Conservation (phyloP, 2,888 invertebrate genomes). For the Aquatica leii region DNA sequence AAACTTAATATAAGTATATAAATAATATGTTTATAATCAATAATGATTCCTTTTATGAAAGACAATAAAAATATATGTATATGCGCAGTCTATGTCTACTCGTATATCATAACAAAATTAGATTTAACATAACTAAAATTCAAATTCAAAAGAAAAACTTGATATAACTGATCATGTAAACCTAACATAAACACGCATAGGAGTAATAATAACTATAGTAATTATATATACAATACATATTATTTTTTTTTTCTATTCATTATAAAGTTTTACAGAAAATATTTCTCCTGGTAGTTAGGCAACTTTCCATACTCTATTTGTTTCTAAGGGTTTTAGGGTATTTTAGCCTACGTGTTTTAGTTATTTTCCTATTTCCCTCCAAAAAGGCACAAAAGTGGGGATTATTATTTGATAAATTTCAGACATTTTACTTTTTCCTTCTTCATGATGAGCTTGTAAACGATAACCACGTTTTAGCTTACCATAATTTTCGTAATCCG, state of each 20-base stretch:
- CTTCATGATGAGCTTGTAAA: too few relatives aligned
- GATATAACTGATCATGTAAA: not conserved
- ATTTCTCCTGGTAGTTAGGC: too few relatives aligned
- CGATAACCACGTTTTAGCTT: not conserved
- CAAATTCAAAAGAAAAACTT: not conserved
- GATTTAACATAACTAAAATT: not conserved
- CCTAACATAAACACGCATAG: not conserved
- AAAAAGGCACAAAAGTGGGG: too few relatives aligned
- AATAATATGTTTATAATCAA: not conserved
- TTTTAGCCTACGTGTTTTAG: too few relatives aligned
- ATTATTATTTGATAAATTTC: too few relatives aligned
- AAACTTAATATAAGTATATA: not conserved
- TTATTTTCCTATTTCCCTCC: too few relatives aligned
- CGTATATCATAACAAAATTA: not conserved
- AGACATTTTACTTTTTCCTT: too few relatives aligned
- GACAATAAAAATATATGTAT: not conserved
- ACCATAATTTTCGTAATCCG: not conserved
- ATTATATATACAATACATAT: not conserved
- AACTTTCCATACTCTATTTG: too few relatives aligned
- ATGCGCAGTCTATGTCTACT: not conserved
- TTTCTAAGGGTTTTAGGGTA: too few relatives aligned
- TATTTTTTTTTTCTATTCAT: not conserved
- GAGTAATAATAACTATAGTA: not conserved
- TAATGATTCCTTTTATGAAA: too few relatives aligned
- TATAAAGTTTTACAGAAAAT: too few relatives aligned